Evolutionary conservation across 2,888 invertebrate species (phyloP).

Genomic region (Thelaira solivaga): DNA sequence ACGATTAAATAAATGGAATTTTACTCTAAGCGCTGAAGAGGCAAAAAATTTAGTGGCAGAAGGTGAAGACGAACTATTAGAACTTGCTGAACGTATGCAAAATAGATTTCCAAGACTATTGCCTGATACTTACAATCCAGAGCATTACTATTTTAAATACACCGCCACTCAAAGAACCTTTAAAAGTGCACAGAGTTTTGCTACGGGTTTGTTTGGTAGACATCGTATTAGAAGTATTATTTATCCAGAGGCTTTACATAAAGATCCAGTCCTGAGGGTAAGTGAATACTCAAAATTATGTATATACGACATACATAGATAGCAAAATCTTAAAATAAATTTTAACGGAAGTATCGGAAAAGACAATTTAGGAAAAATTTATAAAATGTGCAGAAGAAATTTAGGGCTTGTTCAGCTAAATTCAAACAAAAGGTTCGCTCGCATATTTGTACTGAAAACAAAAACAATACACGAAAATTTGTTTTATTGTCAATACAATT

Average conservation of each 20-base stretch:
- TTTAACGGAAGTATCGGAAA: no score
- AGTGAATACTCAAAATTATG: constrained; percentile 66
- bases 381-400: no score
- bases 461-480: no score
- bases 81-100: constrained; percentile 85
- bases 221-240: constrained; percentile 80
- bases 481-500: no score
- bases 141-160: constrained; percentile 82
- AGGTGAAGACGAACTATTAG: constrained; percentile 86
- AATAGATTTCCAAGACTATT: constrained; percentile 83
- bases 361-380: no score
- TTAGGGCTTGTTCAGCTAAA: no score
- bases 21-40: constrained; percentile 78
- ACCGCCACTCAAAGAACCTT: constrained; percentile 87
- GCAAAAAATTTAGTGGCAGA: constrained; percentile 83
- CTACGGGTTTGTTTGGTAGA: constrained; percentile 85
- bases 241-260: constrained; percentile 82
- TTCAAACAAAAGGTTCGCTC: no score
- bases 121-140: constrained; percentile 79
- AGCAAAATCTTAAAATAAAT: no score
- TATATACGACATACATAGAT: no score
- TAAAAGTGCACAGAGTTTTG: constrained; percentile 86
- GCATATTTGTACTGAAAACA: no score
- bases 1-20: constrained; percentile 81
- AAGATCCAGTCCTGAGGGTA: constrained; percentile 84